Conservation (phyloP, 2,888 invertebrate species). For the Eledone cirrhosa region DNA sequence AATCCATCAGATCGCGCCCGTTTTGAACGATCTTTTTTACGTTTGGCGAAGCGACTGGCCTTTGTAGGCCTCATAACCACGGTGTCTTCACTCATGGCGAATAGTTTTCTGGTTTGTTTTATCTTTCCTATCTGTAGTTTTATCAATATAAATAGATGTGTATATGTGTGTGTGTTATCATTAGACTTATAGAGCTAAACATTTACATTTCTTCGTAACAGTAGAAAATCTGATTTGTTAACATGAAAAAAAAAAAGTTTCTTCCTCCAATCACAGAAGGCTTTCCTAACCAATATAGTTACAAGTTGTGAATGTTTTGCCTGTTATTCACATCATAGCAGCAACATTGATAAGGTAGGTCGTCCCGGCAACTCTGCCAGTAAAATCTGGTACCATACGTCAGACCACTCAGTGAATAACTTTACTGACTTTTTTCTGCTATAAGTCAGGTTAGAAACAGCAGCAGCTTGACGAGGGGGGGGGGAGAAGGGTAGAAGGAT, state of each 20-base stretch:
- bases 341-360: too few relatives aligned
- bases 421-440: too few relatives aligned
- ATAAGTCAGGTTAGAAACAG: not conserved
- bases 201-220: too few relatives aligned
- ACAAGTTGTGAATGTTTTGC: too few relatives aligned
- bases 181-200: not conserved
- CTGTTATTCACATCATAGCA: too few relatives aligned
- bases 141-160: not conserved
- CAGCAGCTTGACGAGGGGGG: not conserved
- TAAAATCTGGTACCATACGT: too few relatives aligned
- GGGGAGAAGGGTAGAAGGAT: not conserved
- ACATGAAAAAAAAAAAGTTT: too few relatives aligned
- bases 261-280: too few relatives aligned
- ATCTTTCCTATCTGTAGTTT: not conserved
- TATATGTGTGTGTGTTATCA: not conserved
- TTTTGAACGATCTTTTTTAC: constrained; percentile 50
- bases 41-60: constrained; percentile 44
- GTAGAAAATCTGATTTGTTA: too few relatives aligned
- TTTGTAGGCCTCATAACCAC: not conserved
- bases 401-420: not conserved
- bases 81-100: constrained; percentile 37
- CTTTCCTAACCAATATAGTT: too few relatives aligned
- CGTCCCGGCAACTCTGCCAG: too few relatives aligned
- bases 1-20: constrained; percentile 58
- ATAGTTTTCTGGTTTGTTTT: constrained; percentile 35